A percentile compares a stretch with the other conserved stretches of the same genome.
These are phyloP conservation scores for Crotalus helleri DNA, from an alignment of 2,113 vertebrate genomes.

Conservation along the genomic window DNA sequence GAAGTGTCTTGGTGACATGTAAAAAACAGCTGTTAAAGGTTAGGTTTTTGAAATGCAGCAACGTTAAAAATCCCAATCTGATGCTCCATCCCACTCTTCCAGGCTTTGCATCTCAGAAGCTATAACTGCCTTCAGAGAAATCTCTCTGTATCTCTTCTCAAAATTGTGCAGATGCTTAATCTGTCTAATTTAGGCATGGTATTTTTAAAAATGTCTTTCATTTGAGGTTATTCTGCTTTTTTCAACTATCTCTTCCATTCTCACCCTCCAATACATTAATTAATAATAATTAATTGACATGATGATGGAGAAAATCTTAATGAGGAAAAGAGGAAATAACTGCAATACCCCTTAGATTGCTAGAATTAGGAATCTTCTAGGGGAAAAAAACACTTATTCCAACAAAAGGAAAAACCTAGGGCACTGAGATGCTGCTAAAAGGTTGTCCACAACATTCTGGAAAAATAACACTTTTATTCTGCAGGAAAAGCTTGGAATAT, in stretches of 20 bases:
- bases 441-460: neutral
- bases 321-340: neutral
- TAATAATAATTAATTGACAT: neutral
- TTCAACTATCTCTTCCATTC: neutral
- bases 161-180: neutral
- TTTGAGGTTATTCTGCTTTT: neutral
- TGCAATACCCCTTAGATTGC: neutral
- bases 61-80: neutral
- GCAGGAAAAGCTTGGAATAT: neutral
- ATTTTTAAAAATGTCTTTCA: neutral
- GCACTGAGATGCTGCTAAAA: neutral
- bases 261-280: neutral
- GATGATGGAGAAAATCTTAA: neutral
- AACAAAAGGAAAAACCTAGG: neutral
- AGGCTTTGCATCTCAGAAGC: neutral
- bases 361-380: neutral
- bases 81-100: neutral
- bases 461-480: neutral
- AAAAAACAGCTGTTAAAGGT: neutral
- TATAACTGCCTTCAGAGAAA: neutral
- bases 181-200: neutral
- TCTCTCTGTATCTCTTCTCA: neutral
- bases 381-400: neutral
- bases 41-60: neutral
- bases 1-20: neutral